Conservation (phyloP, 2,888 invertebrate species). For the Podabrus alpinus region DNA sequence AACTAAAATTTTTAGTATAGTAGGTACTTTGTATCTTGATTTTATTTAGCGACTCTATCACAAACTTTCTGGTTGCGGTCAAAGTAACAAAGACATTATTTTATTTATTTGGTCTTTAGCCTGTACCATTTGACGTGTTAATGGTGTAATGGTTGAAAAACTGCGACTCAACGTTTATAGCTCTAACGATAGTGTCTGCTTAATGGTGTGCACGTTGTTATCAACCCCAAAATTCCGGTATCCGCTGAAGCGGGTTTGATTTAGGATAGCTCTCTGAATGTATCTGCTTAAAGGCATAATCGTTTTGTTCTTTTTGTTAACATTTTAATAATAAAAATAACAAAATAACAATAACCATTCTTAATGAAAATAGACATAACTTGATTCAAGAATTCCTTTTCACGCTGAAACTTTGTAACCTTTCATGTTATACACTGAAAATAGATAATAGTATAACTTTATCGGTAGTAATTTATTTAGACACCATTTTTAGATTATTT, state of each 20-base stretch:
- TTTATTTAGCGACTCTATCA: neutral
- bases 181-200: slow-evolving; percentile 46
- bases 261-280: slow-evolving; percentile 33
- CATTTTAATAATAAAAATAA: slow-evolving; percentile 19
- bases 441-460: no score
- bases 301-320: slow-evolving; percentile 22
- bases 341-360: neutral
- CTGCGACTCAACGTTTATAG: slow-evolving; percentile 40
- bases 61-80: slow-evolving; percentile 1
- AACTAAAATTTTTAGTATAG: neutral
- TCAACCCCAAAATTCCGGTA: slow-evolving; percentile 41
- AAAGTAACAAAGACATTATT: slow-evolving; percentile 19
- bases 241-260: slow-evolving; percentile 43
- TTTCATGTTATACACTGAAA: neutral
- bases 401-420: neutral
- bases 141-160: slow-evolving; percentile 41
- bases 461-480: neutral
- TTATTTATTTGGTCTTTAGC: slow-evolving; percentile 28
- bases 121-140: slow-evolving; percentile 38
- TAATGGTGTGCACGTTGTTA: slow-evolving; percentile 50
- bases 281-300: slow-evolving; percentile 20
- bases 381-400: neutral
- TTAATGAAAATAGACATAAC: neutral
- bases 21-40: neutral
- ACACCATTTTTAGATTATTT: neutral